Evolutionary conservation across 2,113 vertebrate species (phyloP).

Genomic region (Willisornis vidua): DNA sequence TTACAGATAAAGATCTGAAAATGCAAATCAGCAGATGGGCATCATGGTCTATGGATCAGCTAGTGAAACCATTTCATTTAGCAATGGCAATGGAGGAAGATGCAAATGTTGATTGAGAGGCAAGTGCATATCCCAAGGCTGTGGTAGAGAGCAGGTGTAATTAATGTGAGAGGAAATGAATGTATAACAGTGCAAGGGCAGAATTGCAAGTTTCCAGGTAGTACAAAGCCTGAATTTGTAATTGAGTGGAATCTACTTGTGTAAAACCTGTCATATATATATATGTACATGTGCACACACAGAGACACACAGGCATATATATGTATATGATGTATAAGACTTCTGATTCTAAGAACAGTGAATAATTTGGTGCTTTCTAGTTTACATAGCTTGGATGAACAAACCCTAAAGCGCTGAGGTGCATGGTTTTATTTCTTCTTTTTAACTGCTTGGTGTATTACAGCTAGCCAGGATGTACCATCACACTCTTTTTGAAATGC

Average conservation of each 20-base stretch:
- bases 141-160: background rate
- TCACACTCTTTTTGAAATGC: background rate
- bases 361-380: background rate
- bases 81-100: background rate
- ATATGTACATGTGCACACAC: too few species aligned
- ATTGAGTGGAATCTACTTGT: background rate
- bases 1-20: background rate
- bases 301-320: fast-evolving
- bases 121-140: background rate
- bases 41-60: background rate
- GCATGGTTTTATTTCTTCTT: background rate
- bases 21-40: background rate
- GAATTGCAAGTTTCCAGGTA: background rate
- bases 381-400: background rate
- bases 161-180: background rate
- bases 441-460: background rate
- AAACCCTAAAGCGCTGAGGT: background rate
- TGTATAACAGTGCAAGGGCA: background rate
- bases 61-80: background rate
- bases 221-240: background rate
- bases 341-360: background rate
- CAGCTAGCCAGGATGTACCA: background rate
- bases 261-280: background rate
- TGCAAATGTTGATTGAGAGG: background rate
- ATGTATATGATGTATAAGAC: background rate